A percentile compares a stretch with the other conserved stretches of the same genome.
Conservation (phyloP, 2,888 invertebrate species). For the Leucophora obtusa region DNA sequence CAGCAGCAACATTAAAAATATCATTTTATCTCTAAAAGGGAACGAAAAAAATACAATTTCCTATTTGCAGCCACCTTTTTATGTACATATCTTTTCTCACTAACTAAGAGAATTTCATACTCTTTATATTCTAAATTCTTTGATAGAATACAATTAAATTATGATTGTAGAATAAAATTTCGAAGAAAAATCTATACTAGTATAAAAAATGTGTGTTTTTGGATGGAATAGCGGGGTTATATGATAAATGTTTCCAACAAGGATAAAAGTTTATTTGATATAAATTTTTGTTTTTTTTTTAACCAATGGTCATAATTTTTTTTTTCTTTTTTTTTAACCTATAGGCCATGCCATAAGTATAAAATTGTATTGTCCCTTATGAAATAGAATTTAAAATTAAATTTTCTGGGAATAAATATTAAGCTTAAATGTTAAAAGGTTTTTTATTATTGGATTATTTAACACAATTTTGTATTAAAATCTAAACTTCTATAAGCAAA, state of each 20-base stretch:
- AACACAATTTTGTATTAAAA: background rate
- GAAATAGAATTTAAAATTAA: no score
- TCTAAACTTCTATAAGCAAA: no score
- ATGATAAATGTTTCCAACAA: background rate
- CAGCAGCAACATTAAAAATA: no score
- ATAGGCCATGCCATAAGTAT: no score
- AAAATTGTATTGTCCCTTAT: no score
- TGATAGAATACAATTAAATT: constrained; percentile 19
- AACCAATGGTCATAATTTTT: background rate
- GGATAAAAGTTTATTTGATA: background rate
- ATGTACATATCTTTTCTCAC: no score
- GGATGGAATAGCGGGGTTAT: background rate
- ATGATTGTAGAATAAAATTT: constrained; percentile 2
- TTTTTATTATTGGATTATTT: constrained; percentile 14
- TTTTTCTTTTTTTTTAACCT: background rate
- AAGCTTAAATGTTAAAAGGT: constrained; percentile 2
- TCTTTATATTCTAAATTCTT: no score
- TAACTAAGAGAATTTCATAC: no score
- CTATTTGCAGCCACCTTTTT: no score
- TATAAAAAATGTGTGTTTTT: background rate
- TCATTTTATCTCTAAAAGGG: no score
- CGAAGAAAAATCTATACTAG: background rate
- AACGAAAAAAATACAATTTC: no score
- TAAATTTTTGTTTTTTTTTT: background rate
- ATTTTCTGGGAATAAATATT: background rate